Evolutionary conservation across 2,888 invertebrate species (phyloP).

Genomic region (Spodoptera exigua): DNA sequence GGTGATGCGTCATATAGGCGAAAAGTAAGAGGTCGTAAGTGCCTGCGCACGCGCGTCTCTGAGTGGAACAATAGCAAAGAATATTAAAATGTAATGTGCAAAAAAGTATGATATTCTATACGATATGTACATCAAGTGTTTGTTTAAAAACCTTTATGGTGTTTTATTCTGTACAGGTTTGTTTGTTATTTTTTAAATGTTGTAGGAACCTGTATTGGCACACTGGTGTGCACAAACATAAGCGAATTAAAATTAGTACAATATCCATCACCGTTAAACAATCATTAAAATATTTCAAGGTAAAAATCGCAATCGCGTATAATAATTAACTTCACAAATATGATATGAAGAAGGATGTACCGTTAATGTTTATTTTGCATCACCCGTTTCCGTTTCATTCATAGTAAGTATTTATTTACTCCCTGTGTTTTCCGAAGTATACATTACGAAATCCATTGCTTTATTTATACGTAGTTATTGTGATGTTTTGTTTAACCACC

Average conservation of each 20-base stretch:
- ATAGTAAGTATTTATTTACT: slow-evolving; percentile 2
- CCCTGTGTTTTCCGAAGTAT: slow-evolving; percentile 4
- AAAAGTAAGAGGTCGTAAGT: slow-evolving; percentile 59
- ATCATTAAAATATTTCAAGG: too few species aligned
- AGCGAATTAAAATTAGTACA: too few species aligned
- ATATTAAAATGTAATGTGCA: slow-evolving; percentile 25
- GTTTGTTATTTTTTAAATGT: too few species aligned
- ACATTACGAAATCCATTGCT: slow-evolving; percentile 2
- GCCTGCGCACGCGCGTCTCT: slow-evolving; percentile 42
- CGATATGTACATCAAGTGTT: neutral
- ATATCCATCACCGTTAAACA: too few species aligned
- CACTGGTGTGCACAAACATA: too few species aligned
- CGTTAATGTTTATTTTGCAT: slow-evolving; percentile 1
- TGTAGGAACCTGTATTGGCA: too few species aligned
- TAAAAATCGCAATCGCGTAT: too few species aligned
- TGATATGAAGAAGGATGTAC: neutral
- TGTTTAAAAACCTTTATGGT: neutral
- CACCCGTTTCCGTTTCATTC: neutral
- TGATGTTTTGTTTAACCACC: neutral
- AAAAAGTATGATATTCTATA: slow-evolving; percentile 7
- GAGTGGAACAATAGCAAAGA: slow-evolving; percentile 36
- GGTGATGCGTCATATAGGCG: slow-evolving; percentile 68
- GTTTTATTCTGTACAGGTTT: neutral
- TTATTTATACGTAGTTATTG: slow-evolving; percentile 2
- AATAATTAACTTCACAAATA: slow-evolving; percentile 8